Evolutionary conservation across 2,888 invertebrate species (phyloP).

Genomic region (Pocota personata): DNA sequence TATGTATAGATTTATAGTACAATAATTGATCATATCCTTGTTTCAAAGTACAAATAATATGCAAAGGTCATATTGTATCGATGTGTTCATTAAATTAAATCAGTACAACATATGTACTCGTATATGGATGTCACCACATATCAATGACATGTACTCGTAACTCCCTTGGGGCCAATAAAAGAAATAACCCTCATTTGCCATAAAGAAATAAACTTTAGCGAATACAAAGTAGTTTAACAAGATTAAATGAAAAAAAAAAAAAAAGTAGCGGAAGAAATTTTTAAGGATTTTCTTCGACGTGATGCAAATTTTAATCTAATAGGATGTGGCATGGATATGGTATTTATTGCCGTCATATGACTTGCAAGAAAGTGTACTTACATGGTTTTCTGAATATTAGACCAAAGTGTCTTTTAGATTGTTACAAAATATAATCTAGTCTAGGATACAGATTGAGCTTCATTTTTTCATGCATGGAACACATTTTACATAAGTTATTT

Average conservation of each 20-base stretch:
- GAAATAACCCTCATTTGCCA: neutral
- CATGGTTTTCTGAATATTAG: no score
- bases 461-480: no score
- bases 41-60: neutral
- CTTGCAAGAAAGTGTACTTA: no score
- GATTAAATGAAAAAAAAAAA: constrained; percentile 12
- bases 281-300: constrained; percentile 12
- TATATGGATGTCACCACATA: neutral
- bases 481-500: no score
- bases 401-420: neutral
- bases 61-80: neutral
- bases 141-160: neutral
- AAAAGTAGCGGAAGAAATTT: constrained; percentile 8
- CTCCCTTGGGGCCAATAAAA: neutral
- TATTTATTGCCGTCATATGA: neutral
- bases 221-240: constrained; percentile 10
- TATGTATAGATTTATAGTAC: no score
- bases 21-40: neutral
- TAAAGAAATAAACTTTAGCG: constrained; percentile 20
- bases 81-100: neutral
- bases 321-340: neutral
- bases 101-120: neutral
- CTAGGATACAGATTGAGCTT: neutral
- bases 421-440: neutral
- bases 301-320: constrained; percentile 11